Percentiles rank a stretch among this genome's conserved stretches.
Evolutionary conservation across 2,113 vertebrate species (phyloP).

Genomic region (Lophius piscatorius): DNA sequence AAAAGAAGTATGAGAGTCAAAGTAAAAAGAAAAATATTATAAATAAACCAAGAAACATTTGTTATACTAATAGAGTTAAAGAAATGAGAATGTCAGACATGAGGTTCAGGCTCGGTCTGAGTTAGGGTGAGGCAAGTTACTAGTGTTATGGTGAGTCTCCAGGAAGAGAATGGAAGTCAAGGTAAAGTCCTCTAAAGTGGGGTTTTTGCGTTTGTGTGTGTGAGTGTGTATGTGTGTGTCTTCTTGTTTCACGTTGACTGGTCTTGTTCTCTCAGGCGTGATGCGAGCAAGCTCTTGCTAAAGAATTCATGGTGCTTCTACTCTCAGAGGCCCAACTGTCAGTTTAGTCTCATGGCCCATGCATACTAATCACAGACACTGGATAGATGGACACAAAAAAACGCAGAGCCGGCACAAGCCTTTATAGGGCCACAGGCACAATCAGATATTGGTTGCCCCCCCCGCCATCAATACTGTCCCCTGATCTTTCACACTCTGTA

Average conservation of each 20-base stretch:
- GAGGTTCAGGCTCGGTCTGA: too few relatives aligned
- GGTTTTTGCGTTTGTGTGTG: not conserved
- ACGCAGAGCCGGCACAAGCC: too few relatives aligned
- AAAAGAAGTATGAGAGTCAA: too few relatives aligned
- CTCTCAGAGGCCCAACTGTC: conserved; percentile 74
- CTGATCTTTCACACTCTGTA: too few relatives aligned
- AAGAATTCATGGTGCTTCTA: conserved; percentile 73
- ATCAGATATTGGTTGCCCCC: too few relatives aligned
- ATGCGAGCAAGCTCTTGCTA: conserved; percentile 71
- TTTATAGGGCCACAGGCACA: too few relatives aligned
- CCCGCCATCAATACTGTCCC: too few relatives aligned
- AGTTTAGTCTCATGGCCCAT: conserved; percentile 62
- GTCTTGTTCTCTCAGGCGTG: conserved; percentile 66
- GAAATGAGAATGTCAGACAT: not conserved
- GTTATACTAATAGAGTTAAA: not conserved
- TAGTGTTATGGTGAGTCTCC: too few relatives aligned
- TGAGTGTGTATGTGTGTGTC: conserved; percentile 25
- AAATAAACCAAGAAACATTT: not conserved
- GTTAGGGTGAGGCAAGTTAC: too few relatives aligned
- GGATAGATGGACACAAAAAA: conserved; percentile 30
- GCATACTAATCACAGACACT: conserved; percentile 75
- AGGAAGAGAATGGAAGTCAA: too few relatives aligned
- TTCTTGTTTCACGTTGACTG: conserved; percentile 49
- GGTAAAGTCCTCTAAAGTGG: too few relatives aligned
- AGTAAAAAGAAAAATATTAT: too few relatives aligned